Conservation (phyloP, 1,140 invertebrate genomes). For the Eriosoma lanigerum region DNA sequence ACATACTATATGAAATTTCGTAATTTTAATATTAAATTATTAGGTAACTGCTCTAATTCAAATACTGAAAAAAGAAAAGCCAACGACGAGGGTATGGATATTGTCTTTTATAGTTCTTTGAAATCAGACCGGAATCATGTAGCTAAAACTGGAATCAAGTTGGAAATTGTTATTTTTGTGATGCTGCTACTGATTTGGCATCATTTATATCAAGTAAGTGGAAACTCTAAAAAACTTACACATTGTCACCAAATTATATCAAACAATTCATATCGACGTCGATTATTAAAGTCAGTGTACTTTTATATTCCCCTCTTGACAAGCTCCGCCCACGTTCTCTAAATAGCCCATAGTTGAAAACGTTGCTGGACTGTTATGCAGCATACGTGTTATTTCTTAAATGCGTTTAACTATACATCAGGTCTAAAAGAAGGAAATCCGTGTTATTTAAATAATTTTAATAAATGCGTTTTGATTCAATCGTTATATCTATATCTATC, state of each 20-base stretch:
- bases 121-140: constrained; percentile 33
- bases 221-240: background rate
- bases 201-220: constrained; percentile 31
- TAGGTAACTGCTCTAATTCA: constrained; percentile 34
- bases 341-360: constrained; percentile 34
- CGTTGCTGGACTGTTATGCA: background rate
- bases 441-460: background rate
- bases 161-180: background rate
- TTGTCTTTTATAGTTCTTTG: constrained; percentile 23
- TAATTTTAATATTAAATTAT: background rate
- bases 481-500: too few species aligned
- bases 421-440: background rate
- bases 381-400: constrained; percentile 25
- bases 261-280: constrained; percentile 10
- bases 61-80: constrained; percentile 28
- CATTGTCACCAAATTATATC: background rate
- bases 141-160: background rate
- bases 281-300: background rate
- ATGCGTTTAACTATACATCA: background rate
- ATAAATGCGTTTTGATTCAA: too few species aligned
- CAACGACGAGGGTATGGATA: background rate
- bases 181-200: constrained; percentile 40
- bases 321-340: constrained; percentile 46
- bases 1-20: background rate
- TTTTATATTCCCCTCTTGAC: constrained; percentile 16